Conservation (phyloP, 1,140 invertebrate genomes). For the Drosophila sproati region DNA sequence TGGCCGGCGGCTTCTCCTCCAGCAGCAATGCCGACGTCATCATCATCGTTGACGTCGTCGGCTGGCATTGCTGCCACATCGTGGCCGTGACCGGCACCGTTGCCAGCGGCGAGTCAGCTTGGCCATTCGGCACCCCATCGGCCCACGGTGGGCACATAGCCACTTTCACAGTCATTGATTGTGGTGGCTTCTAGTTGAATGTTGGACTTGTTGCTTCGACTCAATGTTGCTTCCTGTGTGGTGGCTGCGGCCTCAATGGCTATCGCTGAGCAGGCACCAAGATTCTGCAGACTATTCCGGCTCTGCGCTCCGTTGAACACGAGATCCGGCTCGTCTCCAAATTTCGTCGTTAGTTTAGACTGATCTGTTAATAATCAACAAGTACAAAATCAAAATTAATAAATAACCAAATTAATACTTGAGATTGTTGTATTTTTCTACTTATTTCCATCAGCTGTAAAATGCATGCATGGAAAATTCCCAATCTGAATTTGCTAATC, state of each 20-base stretch:
- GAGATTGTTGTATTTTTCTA: no score
- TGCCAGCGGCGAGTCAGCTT: slow-evolving; percentile 92
- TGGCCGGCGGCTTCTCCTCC: slow-evolving; percentile 27
- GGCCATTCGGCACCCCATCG: slow-evolving; percentile 95
- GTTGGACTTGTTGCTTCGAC: slow-evolving; percentile 76
- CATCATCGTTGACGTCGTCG: slow-evolving; percentile 24
- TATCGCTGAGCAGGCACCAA: slow-evolving; percentile 83
- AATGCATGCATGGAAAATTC: no score
- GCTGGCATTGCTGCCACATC: slow-evolving; percentile 45
- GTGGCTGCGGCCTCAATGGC: slow-evolving; percentile 25
- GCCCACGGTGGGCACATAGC: slow-evolving; percentile 90
- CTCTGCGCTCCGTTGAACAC: slow-evolving; percentile 85
- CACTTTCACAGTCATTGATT: slow-evolving; percentile 85
- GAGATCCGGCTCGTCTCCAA: slow-evolving; percentile 85
- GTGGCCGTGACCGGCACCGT: slow-evolving; percentile 44
- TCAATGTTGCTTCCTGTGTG: slow-evolving; percentile 49
- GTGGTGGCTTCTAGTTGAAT: slow-evolving; percentile 83
- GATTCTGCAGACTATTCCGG: slow-evolving; percentile 84
- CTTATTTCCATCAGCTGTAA: no score
- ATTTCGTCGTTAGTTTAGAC: slow-evolving; percentile 87
- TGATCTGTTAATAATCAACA: slow-evolving; percentile 85
- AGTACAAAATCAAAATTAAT: background rate
- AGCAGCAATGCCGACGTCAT: slow-evolving; percentile 20
- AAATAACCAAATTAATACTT: no score
- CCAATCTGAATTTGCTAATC: no score